Evolutionary conservation across 2,113 vertebrate genomes (phyloP), one percentile per base, ranked within the genome.

Genomic region (Oryzias celebensis): DNA sequence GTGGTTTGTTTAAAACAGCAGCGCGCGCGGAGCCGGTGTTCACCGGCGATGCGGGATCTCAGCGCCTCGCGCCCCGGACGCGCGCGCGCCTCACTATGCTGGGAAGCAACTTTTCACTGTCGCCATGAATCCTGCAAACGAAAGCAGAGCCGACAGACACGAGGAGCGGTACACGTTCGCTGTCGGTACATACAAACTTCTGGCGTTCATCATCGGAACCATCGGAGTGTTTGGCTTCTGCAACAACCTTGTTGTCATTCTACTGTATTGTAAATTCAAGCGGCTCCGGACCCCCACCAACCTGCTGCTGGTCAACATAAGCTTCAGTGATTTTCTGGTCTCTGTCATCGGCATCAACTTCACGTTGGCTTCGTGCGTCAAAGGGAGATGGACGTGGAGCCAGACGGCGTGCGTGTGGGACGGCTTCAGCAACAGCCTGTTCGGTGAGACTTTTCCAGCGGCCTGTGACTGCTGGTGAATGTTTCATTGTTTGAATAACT

Each of bases 351-450:
- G 93, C 3, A 83, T 92, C 6, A 91, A 92, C 83, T 93, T 97
- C 58, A 94, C 95, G 31, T 94, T 97, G 62, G 86, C 86, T 58
- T 93, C 95, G 77, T 96, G 94, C 88, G 78, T 95, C 56, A 85
- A 90, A 78, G 90, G 91, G 68, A 85, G 91, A 59, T 95, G 95
- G 96, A 88, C 89, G 3, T 95, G 95, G 94, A 93, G 92, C 80
- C 64, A 85, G 17, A 83, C 87, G 36, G 93, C 92, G 47, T 96
- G 94, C 89, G 71, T 88, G 50, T 96, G 95, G 94, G 94, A 96
- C 81, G 94, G 96, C 65, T 96, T 96, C 91, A 93, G 94, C 92
- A 93, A 93, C 93, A 96, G 91, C 77, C 87, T 98, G 47, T 95
- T 94, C 22, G 96, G 97, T 99, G 82, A 92, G 94, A 20, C 20